Conservation (phyloP, 2,888 invertebrate genomes). For the Esperia sulphurella region DNA sequence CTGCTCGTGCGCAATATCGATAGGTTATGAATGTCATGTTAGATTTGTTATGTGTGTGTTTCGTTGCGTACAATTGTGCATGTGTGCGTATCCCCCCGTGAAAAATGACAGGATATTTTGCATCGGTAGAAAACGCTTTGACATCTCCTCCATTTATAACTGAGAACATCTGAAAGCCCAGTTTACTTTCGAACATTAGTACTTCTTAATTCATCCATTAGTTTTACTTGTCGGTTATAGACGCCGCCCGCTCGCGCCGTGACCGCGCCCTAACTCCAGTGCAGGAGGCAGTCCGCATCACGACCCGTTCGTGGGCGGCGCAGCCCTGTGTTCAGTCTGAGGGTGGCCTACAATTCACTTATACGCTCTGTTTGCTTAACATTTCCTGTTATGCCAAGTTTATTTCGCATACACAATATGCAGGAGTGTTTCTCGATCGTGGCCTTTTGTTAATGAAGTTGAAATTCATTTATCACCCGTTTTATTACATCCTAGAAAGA, state of each 20-base stretch:
- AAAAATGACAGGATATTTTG: too few species aligned
- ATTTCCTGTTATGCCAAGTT: conserved; percentile 44
- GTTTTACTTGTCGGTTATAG: not conserved
- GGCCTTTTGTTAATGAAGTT: not conserved
- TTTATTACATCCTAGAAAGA: not conserved
- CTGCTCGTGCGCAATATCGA: too few species aligned
- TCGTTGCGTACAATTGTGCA: too few species aligned
- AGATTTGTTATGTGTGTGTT: too few species aligned
- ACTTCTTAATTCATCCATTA: too few species aligned
- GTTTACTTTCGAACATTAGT: too few species aligned
- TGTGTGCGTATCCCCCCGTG: too few species aligned
- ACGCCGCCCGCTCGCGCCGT: conserved; percentile 9
- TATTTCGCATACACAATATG: not conserved
- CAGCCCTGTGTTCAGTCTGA: conserved; percentile 39
- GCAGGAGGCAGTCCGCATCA: conserved; percentile 63
- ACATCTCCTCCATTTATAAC: too few species aligned
- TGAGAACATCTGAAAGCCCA: too few species aligned
- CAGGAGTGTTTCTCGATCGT: not conserved
- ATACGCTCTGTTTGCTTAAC: conserved; percentile 62
- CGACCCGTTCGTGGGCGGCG: conserved; percentile 46
- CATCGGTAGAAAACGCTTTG: too few species aligned
- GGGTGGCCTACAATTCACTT: conserved; percentile 67
- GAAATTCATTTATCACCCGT: not conserved
- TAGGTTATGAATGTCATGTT: too few species aligned
- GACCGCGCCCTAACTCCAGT: conserved; percentile 9